Percentiles rank a stretch among this genome's conserved stretches.
Evolutionary conservation across 2,888 invertebrate species (phyloP).

Genomic region (Pandemis corylana): DNA sequence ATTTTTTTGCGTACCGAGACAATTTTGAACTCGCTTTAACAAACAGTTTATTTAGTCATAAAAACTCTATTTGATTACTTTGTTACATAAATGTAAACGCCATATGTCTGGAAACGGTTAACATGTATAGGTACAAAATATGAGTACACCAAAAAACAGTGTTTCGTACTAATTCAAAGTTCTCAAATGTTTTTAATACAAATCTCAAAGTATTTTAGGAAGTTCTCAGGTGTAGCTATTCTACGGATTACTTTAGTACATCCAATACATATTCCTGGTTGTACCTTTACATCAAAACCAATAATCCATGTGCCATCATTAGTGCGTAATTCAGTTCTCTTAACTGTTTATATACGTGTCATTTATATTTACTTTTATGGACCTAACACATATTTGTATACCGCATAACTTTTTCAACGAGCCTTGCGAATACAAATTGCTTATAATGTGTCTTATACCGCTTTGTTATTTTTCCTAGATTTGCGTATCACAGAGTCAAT

Average conservation of each 20-base stretch:
- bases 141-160: too few relatives aligned
- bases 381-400: slow-evolving; percentile 45
- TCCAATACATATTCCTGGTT: background rate
- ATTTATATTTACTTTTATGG: slow-evolving; percentile 17
- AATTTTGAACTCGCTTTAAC: background rate
- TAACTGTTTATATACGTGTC: background rate
- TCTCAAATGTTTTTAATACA: too few relatives aligned
- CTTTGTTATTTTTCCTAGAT: slow-evolving; percentile 43
- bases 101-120: too few relatives aligned
- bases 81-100: background rate
- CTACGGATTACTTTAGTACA: background rate
- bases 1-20: slow-evolving; percentile 9
- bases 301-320: background rate
- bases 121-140: too few relatives aligned
- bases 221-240: background rate
- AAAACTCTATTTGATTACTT: background rate
- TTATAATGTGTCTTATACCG: slow-evolving; percentile 48
- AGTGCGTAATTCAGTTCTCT: background rate
- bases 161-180: too few relatives aligned
- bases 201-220: too few relatives aligned
- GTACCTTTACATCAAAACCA: background rate
- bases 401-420: slow-evolving; percentile 46
- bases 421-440: slow-evolving; percentile 50
- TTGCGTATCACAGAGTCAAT: slow-evolving; percentile 21
- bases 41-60: background rate